Evolutionary conservation across 2,888 invertebrate species (phyloP).

Genomic region (Dryadula phaetusa): DNA sequence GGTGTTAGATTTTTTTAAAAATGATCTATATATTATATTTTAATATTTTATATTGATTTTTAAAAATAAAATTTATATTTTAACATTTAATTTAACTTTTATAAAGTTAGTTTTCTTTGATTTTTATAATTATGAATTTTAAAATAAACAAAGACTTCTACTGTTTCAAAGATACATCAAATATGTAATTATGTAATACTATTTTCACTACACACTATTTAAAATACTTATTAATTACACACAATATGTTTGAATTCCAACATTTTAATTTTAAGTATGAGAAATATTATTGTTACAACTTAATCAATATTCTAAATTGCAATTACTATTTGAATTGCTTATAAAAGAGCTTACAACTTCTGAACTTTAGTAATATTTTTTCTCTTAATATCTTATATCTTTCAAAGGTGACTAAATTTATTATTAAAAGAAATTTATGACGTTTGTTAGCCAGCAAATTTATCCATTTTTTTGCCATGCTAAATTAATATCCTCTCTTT

Average conservation of each 20-base stretch:
- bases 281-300: constrained; percentile 1
- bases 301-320: background rate
- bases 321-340: background rate
- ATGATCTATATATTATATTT: background rate
- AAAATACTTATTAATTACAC: background rate
- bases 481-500: background rate
- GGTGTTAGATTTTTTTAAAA: background rate
- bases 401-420: background rate
- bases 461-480: background rate
- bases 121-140: too few species aligned
- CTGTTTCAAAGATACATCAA: too few species aligned
- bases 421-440: background rate
- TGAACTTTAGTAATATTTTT: too few species aligned
- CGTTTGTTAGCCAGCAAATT: background rate
- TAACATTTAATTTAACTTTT: background rate
- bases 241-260: background rate
- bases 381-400: background rate
- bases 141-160: background rate
- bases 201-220: background rate
- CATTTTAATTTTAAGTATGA: background rate
- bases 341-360: background rate
- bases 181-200: background rate
- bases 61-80: constrained; percentile 6
- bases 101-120: background rate
- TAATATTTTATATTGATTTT: background rate